Base-by-base conservation (phyloP, 2,888 invertebrate genomes). In the Mesorhabditis sp. region DNA sequence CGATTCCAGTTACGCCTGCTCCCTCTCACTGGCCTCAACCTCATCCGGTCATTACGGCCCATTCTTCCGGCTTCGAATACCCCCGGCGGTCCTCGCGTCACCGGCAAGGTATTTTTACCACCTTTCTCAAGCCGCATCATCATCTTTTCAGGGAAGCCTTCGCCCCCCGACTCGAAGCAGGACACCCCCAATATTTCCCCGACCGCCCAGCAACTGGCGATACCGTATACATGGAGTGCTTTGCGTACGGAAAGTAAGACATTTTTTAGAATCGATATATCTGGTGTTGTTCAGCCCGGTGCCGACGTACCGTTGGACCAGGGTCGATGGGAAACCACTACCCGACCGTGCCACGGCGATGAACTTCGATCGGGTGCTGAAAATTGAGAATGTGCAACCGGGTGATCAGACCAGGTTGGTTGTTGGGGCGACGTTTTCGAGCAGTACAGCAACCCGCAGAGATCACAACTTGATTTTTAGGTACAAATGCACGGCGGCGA, bases 1-100 rank as follows among this genome's bases (percentile, higher is more conserved):
- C 79, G 42, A 71, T 73, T 80, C 44, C 68, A 83, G 82, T 67
- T 85, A 85, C 70, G 80, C 85, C 15, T 85, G 85, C 74, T 82
- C 79, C 6, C 68, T 84, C 41, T 78, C 82, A 4, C 76, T 82
- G 6, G 73, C 78, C 13, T 73, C 82, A 28, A 80, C 80, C 4
- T 80, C 80, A 62, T 78, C 82, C 7, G 85, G 83, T 3, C 82
- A 84, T 65, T 85, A 83, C 65, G 85, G 85, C 5, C 85, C 85
- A 42, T 85, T 83, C 70, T 85, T 85, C 70, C 76, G 79, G 0
- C 72, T 85, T 13, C 58, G 58, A 50, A n/a, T 50, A 13, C 58
- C 72, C 42, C 62, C 71, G 13, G 65, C 66, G 15, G 72, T 73
- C 62, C 65, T 72, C 28, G 67, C 72, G n/a, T 50, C 58, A 50